These are phyloP conservation scores for Ophioderma brevispina DNA, from an alignment of 35 echinoderm and acorn worm species.

Conservation along the genomic window DNA sequence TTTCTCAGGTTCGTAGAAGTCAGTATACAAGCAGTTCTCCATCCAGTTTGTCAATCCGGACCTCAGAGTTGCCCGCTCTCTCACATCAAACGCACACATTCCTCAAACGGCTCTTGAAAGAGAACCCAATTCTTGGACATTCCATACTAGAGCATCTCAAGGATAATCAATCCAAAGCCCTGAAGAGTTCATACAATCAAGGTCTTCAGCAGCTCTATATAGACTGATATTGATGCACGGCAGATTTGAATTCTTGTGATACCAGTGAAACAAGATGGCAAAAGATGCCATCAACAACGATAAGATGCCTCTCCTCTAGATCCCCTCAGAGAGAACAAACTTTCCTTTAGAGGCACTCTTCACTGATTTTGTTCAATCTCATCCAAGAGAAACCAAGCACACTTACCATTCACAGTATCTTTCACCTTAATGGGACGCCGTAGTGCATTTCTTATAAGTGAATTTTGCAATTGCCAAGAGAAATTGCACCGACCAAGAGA, in stretches of 20 bases:
- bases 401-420: not conserved
- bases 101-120: conserved; percentile 30
- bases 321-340: conserved; percentile 27
- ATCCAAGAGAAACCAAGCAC: conserved; percentile 1
- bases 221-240: conserved; percentile 53
- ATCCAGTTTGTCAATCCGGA: not conserved
- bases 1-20: conserved; percentile 18
- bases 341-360: conserved; percentile 56
- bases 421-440: conserved; percentile 33
- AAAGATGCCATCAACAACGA: conserved; percentile 4
- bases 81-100: conserved; percentile 37
- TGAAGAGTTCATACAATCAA: conserved; percentile 45
- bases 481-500: conserved; percentile 23
- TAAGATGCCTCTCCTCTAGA: conserved; percentile 34
- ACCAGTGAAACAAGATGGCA: not conserved
- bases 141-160: conserved; percentile 54
- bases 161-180: not conserved
- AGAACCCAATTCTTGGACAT: conserved; percentile 58
- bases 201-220: conserved; percentile 67
- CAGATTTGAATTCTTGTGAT: conserved; percentile 25
- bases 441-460: not conserved
- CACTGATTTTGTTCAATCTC: conserved; percentile 20
- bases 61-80: conserved; percentile 9
- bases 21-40: not conserved
- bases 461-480: conserved; percentile 28